These are phyloP conservation scores for Polypterus bichir DNA, from an alignment of 2,113 vertebrate species.

Conservation along the genomic window DNA sequence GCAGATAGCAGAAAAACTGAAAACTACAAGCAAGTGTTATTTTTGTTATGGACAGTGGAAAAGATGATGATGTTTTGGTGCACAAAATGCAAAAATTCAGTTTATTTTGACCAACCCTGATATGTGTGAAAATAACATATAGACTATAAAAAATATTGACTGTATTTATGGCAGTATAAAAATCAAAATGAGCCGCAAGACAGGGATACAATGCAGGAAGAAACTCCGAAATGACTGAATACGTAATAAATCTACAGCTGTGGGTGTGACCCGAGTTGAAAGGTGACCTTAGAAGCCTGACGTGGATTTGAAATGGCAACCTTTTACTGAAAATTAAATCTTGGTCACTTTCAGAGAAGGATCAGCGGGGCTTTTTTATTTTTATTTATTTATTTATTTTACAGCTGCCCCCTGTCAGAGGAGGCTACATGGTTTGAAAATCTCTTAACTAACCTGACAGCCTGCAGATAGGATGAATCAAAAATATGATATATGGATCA, in stretches of 20 bases:
- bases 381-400: constrained; percentile 6
- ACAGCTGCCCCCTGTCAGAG: constrained; percentile 63
- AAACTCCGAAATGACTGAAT: constrained; percentile 14
- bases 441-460: constrained; percentile 72
- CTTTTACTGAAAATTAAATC: constrained; percentile 65
- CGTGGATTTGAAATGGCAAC: constrained; percentile 53
- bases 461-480: constrained; percentile 50
- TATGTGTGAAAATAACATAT: too few species aligned
- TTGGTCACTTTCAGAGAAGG: constrained; percentile 51
- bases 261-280: constrained; percentile 38
- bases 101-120: too few species aligned
- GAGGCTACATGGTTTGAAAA: constrained; percentile 55
- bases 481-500: constrained; percentile 50
- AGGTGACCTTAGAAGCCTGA: constrained; percentile 55
- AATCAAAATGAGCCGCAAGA: constrained; percentile 19
- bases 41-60: too few species aligned
- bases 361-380: constrained; percentile 45
- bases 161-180: too few species aligned
- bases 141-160: too few species aligned
- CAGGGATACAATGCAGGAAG: constrained; percentile 29
- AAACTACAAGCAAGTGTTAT: too few species aligned
- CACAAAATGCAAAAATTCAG: too few species aligned
- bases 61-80: too few species aligned
- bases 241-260: constrained; percentile 31
- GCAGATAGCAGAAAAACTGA: too few species aligned